Percentiles rank a stretch among this genome's conserved stretches.
phyloP scores from a whole-genome alignment of 2,113 vertebrate genomes.

The Aythya baeri region DNA sequence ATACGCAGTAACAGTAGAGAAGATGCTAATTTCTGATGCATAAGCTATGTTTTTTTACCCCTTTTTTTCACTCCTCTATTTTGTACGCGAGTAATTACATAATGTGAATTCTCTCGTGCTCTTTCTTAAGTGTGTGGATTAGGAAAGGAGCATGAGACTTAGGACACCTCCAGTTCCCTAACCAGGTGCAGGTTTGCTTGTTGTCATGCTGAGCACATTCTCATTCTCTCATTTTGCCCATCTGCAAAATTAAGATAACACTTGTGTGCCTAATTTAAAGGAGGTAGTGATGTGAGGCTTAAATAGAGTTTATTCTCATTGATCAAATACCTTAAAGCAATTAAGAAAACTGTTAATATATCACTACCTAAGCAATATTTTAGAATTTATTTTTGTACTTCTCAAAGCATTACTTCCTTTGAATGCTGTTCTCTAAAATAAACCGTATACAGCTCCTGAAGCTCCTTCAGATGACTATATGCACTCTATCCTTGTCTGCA shows the following conservation, averaged over 20 bases:
- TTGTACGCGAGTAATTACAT: neutral
- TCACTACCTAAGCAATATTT: slow-evolving; percentile 5
- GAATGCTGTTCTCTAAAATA: neutral
- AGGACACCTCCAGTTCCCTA: neutral
- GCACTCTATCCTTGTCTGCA: neutral
- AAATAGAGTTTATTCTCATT: slow-evolving; percentile 18
- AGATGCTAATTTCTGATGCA: neutral
- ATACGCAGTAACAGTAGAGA: neutral
- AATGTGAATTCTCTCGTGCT: neutral
- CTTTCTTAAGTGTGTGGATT: neutral
- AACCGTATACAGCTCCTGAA: neutral
- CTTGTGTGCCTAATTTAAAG: neutral
- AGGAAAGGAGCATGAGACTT: accelerated
- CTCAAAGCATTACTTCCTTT: neutral
- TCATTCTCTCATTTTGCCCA: neutral
- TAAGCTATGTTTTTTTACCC: neutral
- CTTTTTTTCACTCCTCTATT: neutral
- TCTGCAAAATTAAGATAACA: slow-evolving; percentile 50
- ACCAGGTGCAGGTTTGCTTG: neutral
- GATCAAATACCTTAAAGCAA: slow-evolving; percentile 34
- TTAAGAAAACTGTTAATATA: neutral
- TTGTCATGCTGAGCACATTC: slow-evolving; percentile 4
- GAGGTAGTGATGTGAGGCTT: neutral
- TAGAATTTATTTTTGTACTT: neutral
- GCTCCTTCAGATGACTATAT: neutral